Evolutionary conservation across 2,888 invertebrate genomes (phyloP), one percentile per base, ranked within the genome.

Genomic region (Tupiocoris notatus): DNA sequence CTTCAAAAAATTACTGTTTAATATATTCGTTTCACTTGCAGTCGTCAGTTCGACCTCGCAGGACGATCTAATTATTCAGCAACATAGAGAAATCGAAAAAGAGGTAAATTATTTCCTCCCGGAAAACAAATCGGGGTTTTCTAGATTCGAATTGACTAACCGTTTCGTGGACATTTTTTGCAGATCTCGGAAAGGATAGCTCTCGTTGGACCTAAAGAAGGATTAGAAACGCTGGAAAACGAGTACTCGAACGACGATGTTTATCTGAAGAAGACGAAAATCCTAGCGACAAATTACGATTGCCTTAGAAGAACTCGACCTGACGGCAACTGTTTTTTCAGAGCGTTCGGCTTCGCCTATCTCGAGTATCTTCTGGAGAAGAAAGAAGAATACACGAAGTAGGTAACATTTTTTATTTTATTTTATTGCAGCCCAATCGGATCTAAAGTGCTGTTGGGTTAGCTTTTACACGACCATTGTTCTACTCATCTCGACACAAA

Each of bases 281-380:
- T 91, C 84, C 86, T 98, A 79, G 88, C 91, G 74, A 89, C 89
- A 79, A 93, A 93, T 83, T 98, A 95, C 85, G 91, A 90, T 82
- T 88, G 87, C 82, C 89, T 98, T 80, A 88, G 98, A 80, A 89
- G 95, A 83, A 97, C 96, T 74, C 88, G 98, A 80, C 97, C 97
- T 1, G 98, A 98, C 87, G 98, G 98, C 23, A 98, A 98, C 85
- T 98, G 98, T 84, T 98, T 98, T 85, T 98, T 94, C 85, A 88
- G 98, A 81, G 97, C 96, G 67, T 97, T 98, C 86, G 95, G 94
- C 62, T 98, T 93, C 85, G 94, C 95, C 58, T 95, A 94, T 85
- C 88, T 98, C 84, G 98, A 98, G 86, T 89, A 91, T 83, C 88
- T 97, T 82, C 88, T 96, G 78, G 89, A 89, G 80, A 91, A 95